Base-by-base conservation (phyloP, 2,113 vertebrate genomes). In the Capreolus pygargus region DNA sequence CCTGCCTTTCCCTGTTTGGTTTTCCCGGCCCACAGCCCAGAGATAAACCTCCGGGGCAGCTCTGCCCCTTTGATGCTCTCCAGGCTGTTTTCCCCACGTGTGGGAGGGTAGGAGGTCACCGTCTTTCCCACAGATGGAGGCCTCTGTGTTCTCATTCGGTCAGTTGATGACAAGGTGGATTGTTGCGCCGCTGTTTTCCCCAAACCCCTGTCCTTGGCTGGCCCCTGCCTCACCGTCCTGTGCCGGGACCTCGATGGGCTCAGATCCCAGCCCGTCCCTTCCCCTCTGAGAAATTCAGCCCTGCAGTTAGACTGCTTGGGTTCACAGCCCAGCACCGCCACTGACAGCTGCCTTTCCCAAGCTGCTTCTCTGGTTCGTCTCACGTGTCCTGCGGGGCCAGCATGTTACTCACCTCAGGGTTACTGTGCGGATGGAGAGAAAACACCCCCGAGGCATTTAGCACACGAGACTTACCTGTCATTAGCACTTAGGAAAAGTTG, bases 81-180 rank as follows among this genome's bases (percentile, higher is more conserved):
- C 0, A 60, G 13, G 87, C 94, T 95, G 0, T 79, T 52, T 88
- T 95, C 98, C 98, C 85, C 23, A 0, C 8, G 15, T 70, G 85
- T 12, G 0, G 28, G 45, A 90, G 93, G 98, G 87, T 47, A 57
- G 88, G 67, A 96, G 97, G 96, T 97, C 96, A 39, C 81, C 15
- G 81, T 81, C 92, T 96, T 98, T 98, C 98, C 98, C 98, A 97
- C 97, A 97, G 83, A 89, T 89, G 76, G 47, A 97, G 50, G 33
- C 47, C 83, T 47, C 58, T 91, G 86, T 96, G 93, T 97, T 95
- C 89, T 86, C 39, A 39, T 96, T 36, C n/a, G 39, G 58, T 89
- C 50, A 5, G 3, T 67, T 54, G 92, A 55, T 79, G 67, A 60
- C 92, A 54, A 86, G 95, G 87, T 64, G 60, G 76, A 36, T 94